Conservation (phyloP, 1,140 invertebrate species). For the Penaeus vannamei region DNA sequence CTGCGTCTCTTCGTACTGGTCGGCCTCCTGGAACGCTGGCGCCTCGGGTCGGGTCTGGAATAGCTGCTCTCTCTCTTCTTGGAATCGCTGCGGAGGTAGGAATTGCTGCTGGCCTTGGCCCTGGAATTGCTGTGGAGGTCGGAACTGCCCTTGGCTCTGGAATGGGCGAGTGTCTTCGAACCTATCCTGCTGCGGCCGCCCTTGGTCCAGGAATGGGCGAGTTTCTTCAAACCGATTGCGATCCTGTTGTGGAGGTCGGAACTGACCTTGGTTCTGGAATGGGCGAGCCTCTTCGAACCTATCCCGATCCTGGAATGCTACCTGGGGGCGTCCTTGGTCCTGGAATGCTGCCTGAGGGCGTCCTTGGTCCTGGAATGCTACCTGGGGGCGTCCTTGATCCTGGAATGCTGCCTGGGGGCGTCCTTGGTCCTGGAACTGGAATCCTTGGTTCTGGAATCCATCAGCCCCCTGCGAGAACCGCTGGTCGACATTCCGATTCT, state of each 20-base stretch:
- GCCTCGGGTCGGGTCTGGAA: background rate
- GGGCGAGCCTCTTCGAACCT: background rate
- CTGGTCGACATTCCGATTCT: too few species aligned
- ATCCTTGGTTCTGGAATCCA: background rate
- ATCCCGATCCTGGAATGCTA: background rate
- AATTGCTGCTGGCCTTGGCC: background rate
- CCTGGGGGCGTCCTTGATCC: background rate
- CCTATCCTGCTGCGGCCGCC: background rate
- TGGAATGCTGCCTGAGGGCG: background rate
- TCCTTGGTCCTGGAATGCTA: background rate
- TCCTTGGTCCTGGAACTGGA: background rate
- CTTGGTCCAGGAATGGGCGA: too few species aligned
- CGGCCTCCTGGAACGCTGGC: background rate
- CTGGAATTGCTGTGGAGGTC: background rate
- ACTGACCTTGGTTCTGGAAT: background rate
- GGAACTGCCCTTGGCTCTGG: too few species aligned
- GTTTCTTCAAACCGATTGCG: too few species aligned
- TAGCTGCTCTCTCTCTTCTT: background rate
- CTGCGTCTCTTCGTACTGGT: background rate
- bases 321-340: background rate
- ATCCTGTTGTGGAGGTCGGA: background rate
- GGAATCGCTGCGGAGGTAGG: background rate
- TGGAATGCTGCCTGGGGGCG: background rate
- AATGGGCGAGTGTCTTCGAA: background rate
- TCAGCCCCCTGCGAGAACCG: background rate